Conservation (phyloP, 2,888 invertebrate genomes). For the Mesorhabditis spiculigera region DNA sequence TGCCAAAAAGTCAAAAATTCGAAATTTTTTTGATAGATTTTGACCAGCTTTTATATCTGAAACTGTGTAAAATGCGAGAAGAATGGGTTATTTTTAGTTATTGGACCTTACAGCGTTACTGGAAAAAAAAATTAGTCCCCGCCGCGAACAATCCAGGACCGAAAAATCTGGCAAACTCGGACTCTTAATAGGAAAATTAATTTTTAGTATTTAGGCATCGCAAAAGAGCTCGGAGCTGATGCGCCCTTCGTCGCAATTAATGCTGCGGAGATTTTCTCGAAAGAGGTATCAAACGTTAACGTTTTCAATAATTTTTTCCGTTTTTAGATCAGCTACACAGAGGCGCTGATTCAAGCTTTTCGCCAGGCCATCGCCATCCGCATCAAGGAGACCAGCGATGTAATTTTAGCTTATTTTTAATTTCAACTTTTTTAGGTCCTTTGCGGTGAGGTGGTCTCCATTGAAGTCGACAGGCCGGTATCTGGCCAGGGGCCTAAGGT, state of each 20-base stretch:
- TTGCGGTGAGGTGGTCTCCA: constrained; percentile 96
- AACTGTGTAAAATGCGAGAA: no score
- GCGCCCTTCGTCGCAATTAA: constrained; percentile 96
- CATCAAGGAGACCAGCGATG: constrained; percentile 72
- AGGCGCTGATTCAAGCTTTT: constrained; percentile 91
- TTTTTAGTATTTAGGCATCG: constrained; percentile 17
- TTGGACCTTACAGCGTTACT: no score
- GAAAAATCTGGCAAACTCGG: no score
- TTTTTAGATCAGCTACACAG: constrained; percentile 97
- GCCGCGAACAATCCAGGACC: no score
- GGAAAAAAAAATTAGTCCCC: no score
- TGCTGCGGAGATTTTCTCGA: constrained; percentile 79
- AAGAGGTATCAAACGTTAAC: neutral
- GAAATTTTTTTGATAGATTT: no score
- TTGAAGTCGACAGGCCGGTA: constrained; percentile 90
- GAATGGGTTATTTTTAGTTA: no score
- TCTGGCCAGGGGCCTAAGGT: constrained; percentile 69
- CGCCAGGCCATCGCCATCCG: constrained; percentile 89
- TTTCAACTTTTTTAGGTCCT: constrained; percentile 73
- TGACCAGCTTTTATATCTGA: no score
- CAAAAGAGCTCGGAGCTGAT: constrained; percentile 65
- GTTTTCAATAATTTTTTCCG: constrained; percentile 69
- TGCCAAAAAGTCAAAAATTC: no score
- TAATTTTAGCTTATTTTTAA: constrained; percentile 11
- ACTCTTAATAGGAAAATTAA: no score